Evolutionary conservation across 2,113 vertebrate genomes (phyloP), one percentile per base, ranked within the genome.

Genomic region (Coryphaenoides rupestris): DNA sequence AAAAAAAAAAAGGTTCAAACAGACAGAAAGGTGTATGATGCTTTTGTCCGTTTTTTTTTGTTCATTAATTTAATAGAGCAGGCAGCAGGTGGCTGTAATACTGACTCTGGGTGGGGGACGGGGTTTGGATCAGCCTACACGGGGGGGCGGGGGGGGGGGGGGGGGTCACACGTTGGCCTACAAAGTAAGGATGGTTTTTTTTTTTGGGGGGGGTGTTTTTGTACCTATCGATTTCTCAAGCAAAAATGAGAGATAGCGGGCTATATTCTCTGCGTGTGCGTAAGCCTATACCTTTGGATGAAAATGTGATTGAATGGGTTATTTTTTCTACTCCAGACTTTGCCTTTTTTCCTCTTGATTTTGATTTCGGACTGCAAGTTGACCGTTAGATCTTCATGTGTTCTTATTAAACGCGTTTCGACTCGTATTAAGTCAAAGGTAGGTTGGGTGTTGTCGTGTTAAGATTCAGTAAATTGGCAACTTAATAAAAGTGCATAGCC

Each of bases 171-270:
- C 13, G 13, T 50, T 13, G 47, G n/a, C 1, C 15, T 16, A 50
- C 47, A 50, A 16, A 50, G 3, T n/a, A 50, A 50, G 15, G 47
- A n/a, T 50, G 47, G 5, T 15, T 15, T 49, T 45, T 45, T 45
- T 45, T 45, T 45, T 45, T n/a, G n/a, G 54, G 62, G 33, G 79
- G 63, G 60, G 17, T 55, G 1, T 21, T 55, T 57, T 54, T 83
- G 62, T 73, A n/a, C n/a, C 3, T 61, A 45, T 63, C n/a, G n/a
- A 79, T 80, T 84, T 80, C 77, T 87, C 73, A 78, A 78, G 55
- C 61, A 72, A 82, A n/a, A 65, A 75, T 67, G 87, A 89, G 89
- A 89, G 78, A 85, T 90, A 89, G 90, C 89, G 86, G 89, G 88
- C 87, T 90, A 88, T 89, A 82, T 89, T 89, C 89, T 91, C 87